phyloP scores from a whole-genome alignment of 2,888 invertebrate genomes.

The Steinernema scapterisci region DNA sequence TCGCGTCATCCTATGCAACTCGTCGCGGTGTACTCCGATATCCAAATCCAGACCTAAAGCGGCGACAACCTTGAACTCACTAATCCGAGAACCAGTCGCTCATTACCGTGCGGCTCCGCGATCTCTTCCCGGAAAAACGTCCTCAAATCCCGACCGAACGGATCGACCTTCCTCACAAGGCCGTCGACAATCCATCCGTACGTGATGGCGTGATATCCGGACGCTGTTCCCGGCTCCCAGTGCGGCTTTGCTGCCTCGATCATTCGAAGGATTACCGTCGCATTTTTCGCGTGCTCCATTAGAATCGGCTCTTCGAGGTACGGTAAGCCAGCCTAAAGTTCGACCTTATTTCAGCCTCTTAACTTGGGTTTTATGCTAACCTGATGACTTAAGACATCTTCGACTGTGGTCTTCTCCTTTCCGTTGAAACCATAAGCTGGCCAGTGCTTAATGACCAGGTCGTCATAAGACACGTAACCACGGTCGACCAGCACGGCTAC shows the following conservation, averaged over 20 bases:
- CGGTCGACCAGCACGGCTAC: conserved; percentile 68
- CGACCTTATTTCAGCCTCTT: not conserved
- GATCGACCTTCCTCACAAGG: conserved; percentile 46
- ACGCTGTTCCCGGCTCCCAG: conserved; percentile 66
- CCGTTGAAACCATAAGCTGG: conserved; percentile 69
- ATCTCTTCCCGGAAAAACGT: conserved; percentile 66
- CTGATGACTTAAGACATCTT: conserved; percentile 68
- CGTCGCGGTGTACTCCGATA: conserved; percentile 45
- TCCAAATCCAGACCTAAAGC: conserved; percentile 51
- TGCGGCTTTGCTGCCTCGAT: conserved; percentile 66
- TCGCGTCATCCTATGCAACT: conserved; percentile 44
- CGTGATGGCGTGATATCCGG: conserved; percentile 68
- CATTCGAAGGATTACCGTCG: conserved; percentile 60
- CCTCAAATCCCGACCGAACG: conserved; percentile 46
- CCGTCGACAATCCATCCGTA: conserved; percentile 67
- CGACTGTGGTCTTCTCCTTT: conserved; percentile 68
- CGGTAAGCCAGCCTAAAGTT: conserved; percentile 68
- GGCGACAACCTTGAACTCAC: conserved; percentile 20
- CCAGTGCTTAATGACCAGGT: conserved; percentile 68
- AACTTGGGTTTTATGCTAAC: conserved; percentile 56
- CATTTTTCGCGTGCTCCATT: conserved; percentile 59
- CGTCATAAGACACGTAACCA: conserved; percentile 67
- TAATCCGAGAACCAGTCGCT: not conserved
- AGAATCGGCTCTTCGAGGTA: conserved; percentile 62
- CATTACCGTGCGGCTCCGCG: conserved; percentile 48